Percentiles rank a stretch among this genome's conserved stretches.
These are phyloP conservation scores for Clavelina lepadiformis DNA, from an alignment of 23 tunicate species.

Conservation along the genomic window DNA sequence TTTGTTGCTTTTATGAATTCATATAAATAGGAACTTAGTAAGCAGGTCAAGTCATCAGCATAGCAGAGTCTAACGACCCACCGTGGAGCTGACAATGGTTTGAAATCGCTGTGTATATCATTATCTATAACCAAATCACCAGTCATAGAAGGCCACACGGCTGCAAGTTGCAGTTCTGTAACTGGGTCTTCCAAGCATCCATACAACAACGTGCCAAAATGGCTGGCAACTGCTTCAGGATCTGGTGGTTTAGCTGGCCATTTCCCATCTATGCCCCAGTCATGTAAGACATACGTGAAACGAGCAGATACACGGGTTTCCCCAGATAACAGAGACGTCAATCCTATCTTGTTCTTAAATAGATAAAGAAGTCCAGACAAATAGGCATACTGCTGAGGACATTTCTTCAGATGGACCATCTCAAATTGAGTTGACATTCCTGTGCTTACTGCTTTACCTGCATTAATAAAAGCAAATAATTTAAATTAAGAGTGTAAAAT, in stretches of 20 bases:
- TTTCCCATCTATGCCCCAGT: conserved; percentile 66
- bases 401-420: conserved; percentile 69
- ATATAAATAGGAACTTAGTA: conserved; percentile 45
- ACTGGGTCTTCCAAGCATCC: conserved; percentile 84
- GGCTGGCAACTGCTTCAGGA: conserved; percentile 40
- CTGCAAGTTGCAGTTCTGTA: conserved; percentile 60
- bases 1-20: conserved; percentile 54
- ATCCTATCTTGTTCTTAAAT: conserved; percentile 54
- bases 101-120: conserved; percentile 54
- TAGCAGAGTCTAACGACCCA: conserved; percentile 67
- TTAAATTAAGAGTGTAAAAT: too few relatives aligned
- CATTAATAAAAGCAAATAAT: too few relatives aligned
- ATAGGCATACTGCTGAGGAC: conserved; percentile 57
- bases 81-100: conserved; percentile 53
- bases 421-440: conserved; percentile 84
- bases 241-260: conserved; percentile 73
- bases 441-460: conserved; percentile 54
- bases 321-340: conserved; percentile 12
- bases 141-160: conserved; percentile 60
- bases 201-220: conserved; percentile 40
- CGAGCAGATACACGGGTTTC: conserved; percentile 55
- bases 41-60: conserved; percentile 50
- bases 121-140: conserved; percentile 63
- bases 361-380: conserved; percentile 52
- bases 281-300: conserved; percentile 59